Percentiles rank a stretch among this genome's conserved stretches.
Conservation (phyloP, 2,888 invertebrate species). For the Aspidiotus rigidus region DNA sequence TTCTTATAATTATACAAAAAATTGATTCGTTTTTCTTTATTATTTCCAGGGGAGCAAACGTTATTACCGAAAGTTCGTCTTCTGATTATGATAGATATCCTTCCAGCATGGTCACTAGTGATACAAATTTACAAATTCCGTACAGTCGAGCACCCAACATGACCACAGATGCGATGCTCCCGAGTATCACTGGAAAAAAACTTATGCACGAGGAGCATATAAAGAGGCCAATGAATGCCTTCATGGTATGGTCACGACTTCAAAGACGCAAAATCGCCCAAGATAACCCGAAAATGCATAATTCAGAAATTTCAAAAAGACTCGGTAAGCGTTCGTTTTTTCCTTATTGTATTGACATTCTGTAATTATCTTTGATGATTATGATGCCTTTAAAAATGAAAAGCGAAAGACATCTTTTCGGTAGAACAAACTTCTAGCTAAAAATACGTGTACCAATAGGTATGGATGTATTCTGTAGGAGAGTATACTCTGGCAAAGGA, state of each 20-base stretch:
- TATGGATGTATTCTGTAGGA: too few species aligned
- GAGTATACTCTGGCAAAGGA: too few species aligned
- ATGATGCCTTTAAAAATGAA: too few species aligned
- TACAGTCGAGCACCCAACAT: constrained; percentile 25
- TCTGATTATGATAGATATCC: constrained; percentile 29
- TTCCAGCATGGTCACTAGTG: constrained; percentile 25
- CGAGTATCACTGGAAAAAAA: constrained; percentile 22
- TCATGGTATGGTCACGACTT: constrained; percentile 93
- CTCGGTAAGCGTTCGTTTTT: constrained; percentile 47
- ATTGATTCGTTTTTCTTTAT: background rate
- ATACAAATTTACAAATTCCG: constrained; percentile 19
- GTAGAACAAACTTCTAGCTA: too few species aligned
- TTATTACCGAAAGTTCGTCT: constrained; percentile 17
- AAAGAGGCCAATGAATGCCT: constrained; percentile 95
- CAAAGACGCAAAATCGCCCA: constrained; percentile 85
- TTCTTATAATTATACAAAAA: too few species aligned
- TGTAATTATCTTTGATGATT: too few species aligned
- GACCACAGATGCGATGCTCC: constrained; percentile 22
- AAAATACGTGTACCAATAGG: too few species aligned
- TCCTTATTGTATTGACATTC: background rate
- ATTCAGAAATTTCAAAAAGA: constrained; percentile 81
- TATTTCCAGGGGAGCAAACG: constrained; percentile 22
- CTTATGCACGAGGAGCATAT: constrained; percentile 52
- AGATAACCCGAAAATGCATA: constrained; percentile 90
- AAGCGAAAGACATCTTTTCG: too few species aligned